Conservation (phyloP, 2,888 invertebrate species). For the Platycnemis pennipes region DNA sequence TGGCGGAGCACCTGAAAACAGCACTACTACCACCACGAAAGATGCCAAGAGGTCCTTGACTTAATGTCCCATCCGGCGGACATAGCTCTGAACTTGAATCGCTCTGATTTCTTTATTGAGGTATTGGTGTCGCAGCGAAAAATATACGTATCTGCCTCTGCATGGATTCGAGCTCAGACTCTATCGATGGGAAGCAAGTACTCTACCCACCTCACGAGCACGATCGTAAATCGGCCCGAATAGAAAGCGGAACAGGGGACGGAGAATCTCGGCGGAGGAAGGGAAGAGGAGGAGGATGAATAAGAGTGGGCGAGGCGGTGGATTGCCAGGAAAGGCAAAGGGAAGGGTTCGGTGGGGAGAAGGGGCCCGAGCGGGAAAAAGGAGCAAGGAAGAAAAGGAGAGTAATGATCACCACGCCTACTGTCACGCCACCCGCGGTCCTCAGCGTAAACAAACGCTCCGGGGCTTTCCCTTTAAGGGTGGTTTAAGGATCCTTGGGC, state of each 20-base stretch:
- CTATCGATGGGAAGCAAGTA: no score
- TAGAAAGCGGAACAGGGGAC: neutral
- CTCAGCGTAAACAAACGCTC: constrained; percentile 63
- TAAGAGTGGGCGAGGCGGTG: neutral
- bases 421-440: constrained; percentile 64
- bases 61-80: no score
- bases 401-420: constrained; percentile 68
- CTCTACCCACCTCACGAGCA: no score
- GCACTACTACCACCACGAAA: no score
- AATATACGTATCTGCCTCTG: no score
- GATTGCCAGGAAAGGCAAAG: neutral
- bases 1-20: no score
- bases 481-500: constrained; percentile 30
- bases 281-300: neutral
- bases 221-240: no score
- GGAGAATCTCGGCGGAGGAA: neutral
- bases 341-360: neutral
- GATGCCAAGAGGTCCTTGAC: no score
- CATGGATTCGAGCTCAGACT: no score
- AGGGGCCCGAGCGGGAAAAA: neutral
- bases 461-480: constrained; percentile 63
- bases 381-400: constrained; percentile 37
- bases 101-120: no score
- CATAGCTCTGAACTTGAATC: no score
- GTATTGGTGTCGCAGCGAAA: no score